Evolutionary conservation across 2,797 vertebrate species (phyloP), one percentile per base, ranked within the genome.

Genomic region (Falco berigora): DNA sequence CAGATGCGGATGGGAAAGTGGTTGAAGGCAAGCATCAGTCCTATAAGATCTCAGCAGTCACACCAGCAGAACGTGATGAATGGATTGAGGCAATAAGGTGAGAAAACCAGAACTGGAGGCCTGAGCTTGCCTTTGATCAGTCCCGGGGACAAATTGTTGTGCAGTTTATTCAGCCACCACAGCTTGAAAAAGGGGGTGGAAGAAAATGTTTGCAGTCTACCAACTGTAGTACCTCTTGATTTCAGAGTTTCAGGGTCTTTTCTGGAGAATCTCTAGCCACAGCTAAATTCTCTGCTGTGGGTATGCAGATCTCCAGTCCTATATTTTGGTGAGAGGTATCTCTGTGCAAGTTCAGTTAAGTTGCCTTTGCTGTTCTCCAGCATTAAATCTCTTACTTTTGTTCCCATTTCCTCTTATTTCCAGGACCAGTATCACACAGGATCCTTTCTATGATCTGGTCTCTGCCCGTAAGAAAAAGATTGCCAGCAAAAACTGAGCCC

Each of bases 361-460:
- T 62, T 59, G 38, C 28, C 25, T 74, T 10, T 80, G 40, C 10
- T 47, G 23, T 14, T 93, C 32, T 73, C 10, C 62, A 67, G 47
- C 59, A 93, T 80, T 86, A 76, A 88, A 55, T 76, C 9, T 92
- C 72, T 91, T 49, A 47, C 14, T 86, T 62, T 55, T 61, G 8
- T n/a, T 61, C 22, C 34, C 23, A 42, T 88, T 80, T 92, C 52
- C 11, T 32, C 50, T 46, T 63, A 58, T 28, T 90, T 96, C 44
- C 97, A 99, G 99, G 91, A 99, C 98, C 21, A 99, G 99, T 74
- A 99, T 99, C 97, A 99, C 99, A 75, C 98, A 98, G 38, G 98
- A 99, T 85, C 99, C 99, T 7, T 99, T 99, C 98, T 99, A 99
- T 20, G 99, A 99, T 96, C 97, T 99, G 87, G 98, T 99, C n/a